These are phyloP conservation scores for Ommatoiulus sabulosus DNA, from an alignment of 2,888 invertebrate genomes.

Conservation along the genomic window DNA sequence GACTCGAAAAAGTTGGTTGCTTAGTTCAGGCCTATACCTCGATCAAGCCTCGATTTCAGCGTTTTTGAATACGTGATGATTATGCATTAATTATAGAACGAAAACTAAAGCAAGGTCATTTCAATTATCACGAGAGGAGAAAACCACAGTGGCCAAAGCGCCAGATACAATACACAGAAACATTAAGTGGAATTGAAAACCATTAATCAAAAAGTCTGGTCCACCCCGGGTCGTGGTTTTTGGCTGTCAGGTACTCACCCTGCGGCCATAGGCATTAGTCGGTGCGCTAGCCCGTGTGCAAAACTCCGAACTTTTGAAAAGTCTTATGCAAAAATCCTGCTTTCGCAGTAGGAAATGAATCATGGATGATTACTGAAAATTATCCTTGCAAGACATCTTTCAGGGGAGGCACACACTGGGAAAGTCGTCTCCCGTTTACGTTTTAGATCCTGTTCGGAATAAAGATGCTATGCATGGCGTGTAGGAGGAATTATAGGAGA, in stretches of 20 bases:
- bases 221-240: background rate
- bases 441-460: conserved; percentile 48
- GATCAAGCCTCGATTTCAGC: conserved; percentile 35
- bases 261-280: background rate
- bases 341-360: conserved; percentile 29
- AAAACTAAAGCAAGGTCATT: conserved; percentile 43
- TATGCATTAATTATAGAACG: conserved; percentile 37
- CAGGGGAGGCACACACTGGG: conserved; percentile 8
- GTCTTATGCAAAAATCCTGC: conserved; percentile 11
- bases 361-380: conserved; percentile 44
- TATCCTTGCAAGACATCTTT: conserved; percentile 47
- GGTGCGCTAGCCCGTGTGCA: background rate
- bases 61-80: conserved; percentile 15
- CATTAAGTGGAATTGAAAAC: background rate
- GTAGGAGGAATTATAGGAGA: conserved; percentile 37
- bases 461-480: conserved; percentile 26
- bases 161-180: background rate
- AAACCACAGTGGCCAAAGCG: background rate
- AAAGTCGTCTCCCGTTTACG: conserved; percentile 32
- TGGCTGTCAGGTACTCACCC: background rate
- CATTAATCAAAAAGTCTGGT: conserved; percentile 41
- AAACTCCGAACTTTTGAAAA: background rate
- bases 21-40: background rate
- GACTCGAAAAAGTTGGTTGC: background rate
- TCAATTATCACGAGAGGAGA: conserved; percentile 38